phyloP scores from a whole-genome alignment of 2,797 vertebrate genomes.

The Morelia viridis region DNA sequence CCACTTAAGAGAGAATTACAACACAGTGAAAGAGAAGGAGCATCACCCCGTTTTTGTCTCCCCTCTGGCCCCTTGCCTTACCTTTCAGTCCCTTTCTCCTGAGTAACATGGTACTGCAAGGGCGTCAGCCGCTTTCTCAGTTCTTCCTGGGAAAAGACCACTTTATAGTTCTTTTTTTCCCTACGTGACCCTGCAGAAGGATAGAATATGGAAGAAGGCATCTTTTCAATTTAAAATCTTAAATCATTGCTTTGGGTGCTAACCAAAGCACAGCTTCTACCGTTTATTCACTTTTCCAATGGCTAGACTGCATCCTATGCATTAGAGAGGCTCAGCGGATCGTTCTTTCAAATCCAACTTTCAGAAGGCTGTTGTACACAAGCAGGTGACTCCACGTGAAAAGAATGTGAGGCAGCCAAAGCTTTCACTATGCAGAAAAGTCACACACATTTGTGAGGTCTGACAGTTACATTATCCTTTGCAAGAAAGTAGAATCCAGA shows the following conservation, averaged over 20 bases:
- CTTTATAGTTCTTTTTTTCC: slow-evolving; percentile 89
- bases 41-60: slow-evolving; percentile 16
- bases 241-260: slow-evolving; percentile 72
- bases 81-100: slow-evolving; percentile 97
- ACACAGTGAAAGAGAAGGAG: not conserved
- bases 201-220: slow-evolving; percentile 69
- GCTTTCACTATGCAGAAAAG: slow-evolving; percentile 47
- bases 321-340: slow-evolving; percentile 67
- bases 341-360: slow-evolving; percentile 69
- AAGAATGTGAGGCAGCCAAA: slow-evolving; percentile 73
- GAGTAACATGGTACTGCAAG: slow-evolving; percentile 92
- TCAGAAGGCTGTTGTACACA: slow-evolving; percentile 56
- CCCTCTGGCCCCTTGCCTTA: slow-evolving; percentile 63
- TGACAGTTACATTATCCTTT: slow-evolving; percentile 28
- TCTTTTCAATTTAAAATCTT: slow-evolving; percentile 73
- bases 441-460: slow-evolving; percentile 47
- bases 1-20: slow-evolving; percentile 38
- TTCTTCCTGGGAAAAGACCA: slow-evolving; percentile 87
- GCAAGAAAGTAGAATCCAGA: slow-evolving; percentile 29
- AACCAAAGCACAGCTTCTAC: slow-evolving; percentile 68
- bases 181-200: slow-evolving; percentile 83
- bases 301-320: slow-evolving; percentile 68
- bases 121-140: slow-evolving; percentile 90
- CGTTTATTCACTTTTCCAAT: slow-evolving; percentile 67
- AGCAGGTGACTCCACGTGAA: slow-evolving; percentile 65